phyloP scores from a whole-genome alignment of 2,113 vertebrate genomes.

The Proteles cristata region DNA sequence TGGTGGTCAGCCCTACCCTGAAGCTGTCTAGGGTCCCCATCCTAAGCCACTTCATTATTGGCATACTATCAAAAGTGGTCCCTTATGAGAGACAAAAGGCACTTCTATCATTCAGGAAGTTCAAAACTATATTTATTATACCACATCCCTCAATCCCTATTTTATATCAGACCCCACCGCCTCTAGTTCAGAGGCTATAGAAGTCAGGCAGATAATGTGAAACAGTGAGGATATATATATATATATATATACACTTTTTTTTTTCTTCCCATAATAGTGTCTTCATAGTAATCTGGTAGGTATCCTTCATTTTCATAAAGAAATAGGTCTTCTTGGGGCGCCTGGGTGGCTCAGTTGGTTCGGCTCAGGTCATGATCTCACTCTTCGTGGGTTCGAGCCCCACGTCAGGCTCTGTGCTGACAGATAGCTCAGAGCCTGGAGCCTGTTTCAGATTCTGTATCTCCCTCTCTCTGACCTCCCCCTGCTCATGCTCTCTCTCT shows the following conservation, averaged over 20 bases:
- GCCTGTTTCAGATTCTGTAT: too few relatives aligned
- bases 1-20: not conserved
- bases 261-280: not conserved
- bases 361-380: too few relatives aligned
- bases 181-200: not conserved
- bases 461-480: too few relatives aligned
- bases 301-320: not conserved
- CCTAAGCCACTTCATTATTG: not conserved
- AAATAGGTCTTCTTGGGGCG: not conserved
- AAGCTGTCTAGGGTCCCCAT: not conserved
- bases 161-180: not conserved
- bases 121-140: not conserved
- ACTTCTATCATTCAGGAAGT: not conserved
- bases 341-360: too few relatives aligned
- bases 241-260: not conserved
- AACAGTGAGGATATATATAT: not conserved
- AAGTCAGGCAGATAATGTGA: not conserved
- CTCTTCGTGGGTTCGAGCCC: too few relatives aligned
- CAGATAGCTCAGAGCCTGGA: too few relatives aligned
- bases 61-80: not conserved
- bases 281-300: not conserved
- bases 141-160: not conserved
- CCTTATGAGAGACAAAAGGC: not conserved
- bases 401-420: too few relatives aligned
- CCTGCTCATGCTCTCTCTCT: too few relatives aligned